Base-by-base conservation (phyloP, 2,888 invertebrate species). In the Andrena praecox region DNA sequence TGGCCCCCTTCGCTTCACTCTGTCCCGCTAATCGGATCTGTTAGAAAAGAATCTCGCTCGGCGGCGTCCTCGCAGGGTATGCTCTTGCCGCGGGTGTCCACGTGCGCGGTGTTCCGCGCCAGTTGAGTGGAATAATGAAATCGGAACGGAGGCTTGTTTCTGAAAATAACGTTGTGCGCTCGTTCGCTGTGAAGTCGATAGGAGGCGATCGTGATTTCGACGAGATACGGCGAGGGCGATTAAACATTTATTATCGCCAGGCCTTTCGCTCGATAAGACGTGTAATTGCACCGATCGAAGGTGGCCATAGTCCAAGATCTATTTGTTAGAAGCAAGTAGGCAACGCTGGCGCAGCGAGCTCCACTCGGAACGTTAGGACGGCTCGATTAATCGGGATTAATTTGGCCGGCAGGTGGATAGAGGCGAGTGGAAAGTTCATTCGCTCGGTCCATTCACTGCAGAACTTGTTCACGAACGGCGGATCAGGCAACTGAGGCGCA, bases 361-460 rank as follows among this genome's bases (percentile, higher is more conserved):
- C 42, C 16, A 5, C 1, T 42, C 4, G 42, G 16, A 42, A 42
- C 35, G 8, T 27, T 16, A 52, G 6, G 24, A 48, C 35, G 29
- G 27, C 64, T 60, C 52, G 73, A 82, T 79, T 68, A 75, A 76
- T 54, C 60, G 27, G 60, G 24, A 29, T 77, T 86, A 77, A 80
- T 86, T 85, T 69, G 59, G 60, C 52, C 27, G 16, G 48, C 8
- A 31, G 56, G 27, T 54, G 48, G 42, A 64, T 69, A 71, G 48
- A 59, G 72, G 75, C 69, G 56, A 81, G 80, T 74, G 85, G 85
- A 86, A 87, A 87, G 87, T 88, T 86, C 78, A 85, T 80, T 84
- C 87, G 74, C 71, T 80, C 77, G 85, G 80, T 87, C 88, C 87
- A 87, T 88, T 88, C 89, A 84, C 89, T 76, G 82, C 68, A 50